phyloP scores from a whole-genome alignment of 2,888 invertebrate genomes.

The Cosmorhoe ocellata region DNA sequence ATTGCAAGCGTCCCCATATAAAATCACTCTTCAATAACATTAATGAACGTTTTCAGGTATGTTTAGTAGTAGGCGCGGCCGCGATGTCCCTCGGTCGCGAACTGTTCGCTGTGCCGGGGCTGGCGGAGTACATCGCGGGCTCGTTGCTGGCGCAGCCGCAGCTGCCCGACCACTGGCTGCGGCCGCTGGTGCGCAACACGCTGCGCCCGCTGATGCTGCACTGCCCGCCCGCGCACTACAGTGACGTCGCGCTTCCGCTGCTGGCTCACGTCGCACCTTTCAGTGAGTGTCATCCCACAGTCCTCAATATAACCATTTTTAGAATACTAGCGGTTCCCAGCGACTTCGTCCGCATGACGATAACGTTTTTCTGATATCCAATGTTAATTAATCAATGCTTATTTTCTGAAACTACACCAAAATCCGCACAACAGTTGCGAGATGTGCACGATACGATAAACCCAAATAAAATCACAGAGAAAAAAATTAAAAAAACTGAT shows the following conservation, averaged over 20 bases:
- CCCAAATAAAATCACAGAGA: too few species aligned
- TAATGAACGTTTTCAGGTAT: conserved; percentile 67
- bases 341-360: too few species aligned
- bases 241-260: conserved; percentile 89
- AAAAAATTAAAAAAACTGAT: too few species aligned
- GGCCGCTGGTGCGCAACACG: conserved; percentile 91
- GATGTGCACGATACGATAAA: too few species aligned
- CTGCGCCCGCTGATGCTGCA: conserved; percentile 92
- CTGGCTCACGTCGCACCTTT: conserved; percentile 89
- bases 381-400: too few species aligned
- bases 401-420: too few species aligned
- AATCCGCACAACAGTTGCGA: too few species aligned
- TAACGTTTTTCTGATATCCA: too few species aligned
- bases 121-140: conserved; percentile 88
- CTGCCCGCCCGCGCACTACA: conserved; percentile 92
- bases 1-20: too few species aligned
- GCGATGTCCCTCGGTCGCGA: conserved; percentile 92
- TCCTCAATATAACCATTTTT: background rate
- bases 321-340: too few species aligned
- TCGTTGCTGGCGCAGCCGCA: conserved; percentile 87
- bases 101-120: conserved; percentile 89
- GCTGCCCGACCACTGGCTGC: conserved; percentile 93
- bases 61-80: conserved; percentile 83
- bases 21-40: too few species aligned
- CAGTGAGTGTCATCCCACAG: conserved; percentile 80